phyloP scores from a whole-genome alignment of 2,888 invertebrate species.

The Lasioglossum morio region DNA sequence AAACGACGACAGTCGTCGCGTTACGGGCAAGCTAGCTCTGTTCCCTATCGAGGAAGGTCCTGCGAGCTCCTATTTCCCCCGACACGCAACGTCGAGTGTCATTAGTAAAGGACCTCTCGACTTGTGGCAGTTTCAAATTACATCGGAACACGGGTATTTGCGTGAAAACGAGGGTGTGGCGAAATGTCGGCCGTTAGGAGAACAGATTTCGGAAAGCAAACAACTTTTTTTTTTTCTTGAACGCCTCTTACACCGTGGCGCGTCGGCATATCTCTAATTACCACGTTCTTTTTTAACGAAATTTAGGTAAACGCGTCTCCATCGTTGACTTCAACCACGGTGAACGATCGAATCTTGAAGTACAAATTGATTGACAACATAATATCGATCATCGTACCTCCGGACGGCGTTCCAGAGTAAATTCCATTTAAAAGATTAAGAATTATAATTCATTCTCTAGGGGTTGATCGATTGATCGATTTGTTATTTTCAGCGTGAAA shows the following conservation, averaged over 20 bases:
- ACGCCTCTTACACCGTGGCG: not conserved
- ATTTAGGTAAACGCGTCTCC: conserved; percentile 96
- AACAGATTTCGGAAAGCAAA: not conserved
- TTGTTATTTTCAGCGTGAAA: conserved; percentile 87
- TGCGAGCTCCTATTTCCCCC: not conserved
- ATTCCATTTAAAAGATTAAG: conserved; percentile 58
- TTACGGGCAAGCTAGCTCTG: not conserved
- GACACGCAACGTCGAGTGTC: not conserved
- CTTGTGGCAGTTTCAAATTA: conserved; percentile 18
- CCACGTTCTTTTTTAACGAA: not conserved
- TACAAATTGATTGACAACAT: conserved; percentile 97
- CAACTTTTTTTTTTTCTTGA: not conserved
- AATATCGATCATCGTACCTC: conserved; percentile 94
- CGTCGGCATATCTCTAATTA: too few relatives aligned
- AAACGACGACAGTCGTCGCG: not conserved
- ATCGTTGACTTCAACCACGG: conserved; percentile 96
- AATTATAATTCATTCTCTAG: not conserved
- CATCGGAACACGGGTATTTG: not conserved
- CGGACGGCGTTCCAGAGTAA: conserved; percentile 94
- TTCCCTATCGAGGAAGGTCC: not conserved
- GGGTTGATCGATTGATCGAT: not conserved
- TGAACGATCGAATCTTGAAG: conserved; percentile 96
- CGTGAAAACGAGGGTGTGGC: not conserved
- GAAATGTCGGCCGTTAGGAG: too few relatives aligned
- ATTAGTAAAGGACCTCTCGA: conserved; percentile 4